Conservation (phyloP, 2,797 vertebrate genomes). For the Enteromius anoplus region DNA sequence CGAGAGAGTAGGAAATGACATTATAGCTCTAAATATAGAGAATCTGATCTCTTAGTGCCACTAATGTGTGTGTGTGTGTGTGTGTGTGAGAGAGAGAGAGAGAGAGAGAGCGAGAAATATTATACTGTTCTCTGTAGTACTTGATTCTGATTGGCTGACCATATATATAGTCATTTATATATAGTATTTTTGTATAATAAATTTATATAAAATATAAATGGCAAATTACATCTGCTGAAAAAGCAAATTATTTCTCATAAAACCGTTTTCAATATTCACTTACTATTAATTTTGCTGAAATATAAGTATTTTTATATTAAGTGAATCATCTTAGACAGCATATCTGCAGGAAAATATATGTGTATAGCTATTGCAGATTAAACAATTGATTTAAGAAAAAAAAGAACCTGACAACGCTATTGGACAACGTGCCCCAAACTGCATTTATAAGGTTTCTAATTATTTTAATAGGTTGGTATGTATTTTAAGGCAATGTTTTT, state of each 20-base stretch:
- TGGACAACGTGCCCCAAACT: neutral
- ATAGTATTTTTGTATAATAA: neutral
- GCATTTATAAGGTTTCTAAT: neutral
- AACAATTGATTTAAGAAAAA: neutral
- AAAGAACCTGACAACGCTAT: neutral
- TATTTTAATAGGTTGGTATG: neutral
- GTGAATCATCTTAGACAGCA: neutral
- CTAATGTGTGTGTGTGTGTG: neutral
- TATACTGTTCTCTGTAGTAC: neutral
- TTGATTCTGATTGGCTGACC: slow-evolving; percentile 7
- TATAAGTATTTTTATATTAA: neutral
- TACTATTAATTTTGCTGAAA: neutral
- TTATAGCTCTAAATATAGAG: slow-evolving; percentile 57
- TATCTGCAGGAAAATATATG: neutral
- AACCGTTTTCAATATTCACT: neutral
- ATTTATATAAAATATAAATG: too few relatives aligned
- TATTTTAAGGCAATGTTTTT: neutral
- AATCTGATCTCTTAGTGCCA: slow-evolving; percentile 29
- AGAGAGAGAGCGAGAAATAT: neutral
- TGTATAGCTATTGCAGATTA: neutral
- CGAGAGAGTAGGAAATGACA: slow-evolving; percentile 38
- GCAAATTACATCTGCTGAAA: neutral
- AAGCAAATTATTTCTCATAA: neutral
- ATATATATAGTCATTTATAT: too few relatives aligned
- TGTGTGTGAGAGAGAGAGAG: neutral